These are phyloP conservation scores for Cuniculus paca DNA, from an alignment of 2,797 vertebrate species.

Conservation along the genomic window DNA sequence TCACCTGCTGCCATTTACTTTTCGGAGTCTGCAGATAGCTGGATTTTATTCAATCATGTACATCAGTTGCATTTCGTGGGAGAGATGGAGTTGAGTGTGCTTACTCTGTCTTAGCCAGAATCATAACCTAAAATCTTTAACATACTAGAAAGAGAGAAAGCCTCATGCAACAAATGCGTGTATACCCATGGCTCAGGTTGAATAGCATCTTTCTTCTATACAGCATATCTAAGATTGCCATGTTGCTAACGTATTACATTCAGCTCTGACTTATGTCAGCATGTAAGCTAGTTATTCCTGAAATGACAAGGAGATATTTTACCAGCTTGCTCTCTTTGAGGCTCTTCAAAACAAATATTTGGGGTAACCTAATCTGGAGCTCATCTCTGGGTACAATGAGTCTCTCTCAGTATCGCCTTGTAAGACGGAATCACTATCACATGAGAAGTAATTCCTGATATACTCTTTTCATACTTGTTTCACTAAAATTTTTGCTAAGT, in stretches of 20 bases:
- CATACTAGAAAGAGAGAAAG: background rate
- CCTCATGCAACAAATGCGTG: background rate
- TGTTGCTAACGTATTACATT: background rate
- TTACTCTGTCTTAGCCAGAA: background rate
- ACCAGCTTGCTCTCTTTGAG: background rate
- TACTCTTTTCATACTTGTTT: background rate
- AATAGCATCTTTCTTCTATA: conserved; percentile 24
- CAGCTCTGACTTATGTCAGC: background rate
- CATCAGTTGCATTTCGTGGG: background rate
- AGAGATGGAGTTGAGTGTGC: background rate
- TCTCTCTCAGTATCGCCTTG: background rate
- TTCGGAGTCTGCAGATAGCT: background rate
- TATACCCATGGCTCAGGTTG: background rate
- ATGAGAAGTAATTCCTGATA: background rate
- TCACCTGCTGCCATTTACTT: background rate
- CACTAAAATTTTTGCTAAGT: conserved; percentile 9
- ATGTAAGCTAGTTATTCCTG: background rate
- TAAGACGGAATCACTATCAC: background rate
- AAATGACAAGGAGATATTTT: conserved; percentile 7
- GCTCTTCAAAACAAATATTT: conserved; percentile 2
- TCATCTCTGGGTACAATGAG: background rate
- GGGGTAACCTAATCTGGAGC: background rate
- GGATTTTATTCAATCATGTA: background rate
- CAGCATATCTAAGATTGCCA: background rate
- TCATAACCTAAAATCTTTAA: background rate